Evolutionary conservation across 2,888 invertebrate species (phyloP).

Genomic region (Thereva unica): DNA sequence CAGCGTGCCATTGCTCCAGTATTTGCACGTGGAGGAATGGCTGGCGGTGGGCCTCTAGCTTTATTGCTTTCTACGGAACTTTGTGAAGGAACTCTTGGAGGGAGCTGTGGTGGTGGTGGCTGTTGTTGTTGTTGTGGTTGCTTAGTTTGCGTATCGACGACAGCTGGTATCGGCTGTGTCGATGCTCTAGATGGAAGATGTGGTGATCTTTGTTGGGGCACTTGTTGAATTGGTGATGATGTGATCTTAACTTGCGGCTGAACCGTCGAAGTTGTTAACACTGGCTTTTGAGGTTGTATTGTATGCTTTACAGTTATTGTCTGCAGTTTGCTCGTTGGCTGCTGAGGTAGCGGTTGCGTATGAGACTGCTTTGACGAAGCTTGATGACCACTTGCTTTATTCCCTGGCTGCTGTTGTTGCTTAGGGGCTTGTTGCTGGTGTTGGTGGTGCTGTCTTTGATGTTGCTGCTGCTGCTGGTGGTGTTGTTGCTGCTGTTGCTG

Average conservation of each 20-base stretch:
- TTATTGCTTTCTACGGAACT: conserved; percentile 49
- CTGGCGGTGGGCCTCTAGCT: conserved; percentile 54
- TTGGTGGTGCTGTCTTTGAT: conserved; percentile 28
- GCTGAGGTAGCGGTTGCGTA: conserved; percentile 46
- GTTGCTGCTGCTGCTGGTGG: conserved; percentile 40
- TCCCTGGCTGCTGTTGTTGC: conserved; percentile 20
- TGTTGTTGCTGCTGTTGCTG: conserved; percentile 44
- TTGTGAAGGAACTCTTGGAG: conserved; percentile 55
- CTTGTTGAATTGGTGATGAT: conserved; percentile 35
- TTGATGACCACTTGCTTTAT: conserved; percentile 7
- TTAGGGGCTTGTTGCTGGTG: conserved; percentile 22
- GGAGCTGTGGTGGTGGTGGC: conserved; percentile 51
- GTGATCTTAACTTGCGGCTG: conserved; percentile 50
- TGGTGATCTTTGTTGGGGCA: conserved; percentile 39
- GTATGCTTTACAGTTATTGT: conserved; percentile 54
- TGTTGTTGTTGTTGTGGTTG: conserved; percentile 40
- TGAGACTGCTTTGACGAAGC: background rate
- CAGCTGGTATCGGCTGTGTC: conserved; percentile 2
- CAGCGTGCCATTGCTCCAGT: conserved; percentile 50
- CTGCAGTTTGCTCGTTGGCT: conserved; percentile 46
- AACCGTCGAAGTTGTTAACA: conserved; percentile 55
- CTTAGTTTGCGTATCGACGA: conserved; percentile 2
- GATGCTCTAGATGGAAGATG: conserved; percentile 39
- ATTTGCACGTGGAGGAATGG: conserved; percentile 56
- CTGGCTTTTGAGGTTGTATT: conserved; percentile 55